Evolutionary conservation across 2,113 vertebrate species (phyloP), one percentile per base, ranked within the genome.

Genomic region (Gila orcuttii): DNA sequence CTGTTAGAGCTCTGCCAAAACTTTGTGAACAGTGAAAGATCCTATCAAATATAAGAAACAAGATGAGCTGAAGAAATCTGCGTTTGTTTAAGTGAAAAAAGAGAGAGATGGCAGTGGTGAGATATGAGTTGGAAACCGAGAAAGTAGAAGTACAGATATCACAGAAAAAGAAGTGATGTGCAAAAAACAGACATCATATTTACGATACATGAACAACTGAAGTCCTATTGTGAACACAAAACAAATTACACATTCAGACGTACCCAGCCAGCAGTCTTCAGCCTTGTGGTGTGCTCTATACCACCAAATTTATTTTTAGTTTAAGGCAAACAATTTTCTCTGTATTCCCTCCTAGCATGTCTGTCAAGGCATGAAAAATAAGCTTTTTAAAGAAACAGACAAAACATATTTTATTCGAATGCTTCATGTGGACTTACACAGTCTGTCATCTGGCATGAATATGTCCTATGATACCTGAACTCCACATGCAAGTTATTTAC

Each of bases 231-330:
- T 31, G 45, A 82, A 82, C 45, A 82, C 5, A 19, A 82, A 42
- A 83, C 12, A 73, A 73, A 83, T 73, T 33, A 83, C 45, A 83
- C 23, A 50, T 83, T 83, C 47, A 73, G 81, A n/a, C 8, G 6
- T 55, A 83, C 23, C 33, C 81, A 73, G 64, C 81, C 81, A 73
- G 81, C 64, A 9, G 45, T 71, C 80, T 52, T 71, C 21, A 36
- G 80, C 31, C 50, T 59, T 83, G 81, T 59, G 81, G 66, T 59
- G 33, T 55, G 64, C 50, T 83, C 31, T 71, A 42, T 42, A 73
- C 64, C 68, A 73, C 68, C 21, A 39, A 19, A 73, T 83, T 8
- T 83, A 83, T 83, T 83, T 83, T 83, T 73, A 83, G 81, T 59
- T 83, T 1, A 50, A 59, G 50, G 68, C 21, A 73, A 73, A 83